Conservation (phyloP, 2,113 vertebrate genomes). For the Lipophrys pholis region DNA sequence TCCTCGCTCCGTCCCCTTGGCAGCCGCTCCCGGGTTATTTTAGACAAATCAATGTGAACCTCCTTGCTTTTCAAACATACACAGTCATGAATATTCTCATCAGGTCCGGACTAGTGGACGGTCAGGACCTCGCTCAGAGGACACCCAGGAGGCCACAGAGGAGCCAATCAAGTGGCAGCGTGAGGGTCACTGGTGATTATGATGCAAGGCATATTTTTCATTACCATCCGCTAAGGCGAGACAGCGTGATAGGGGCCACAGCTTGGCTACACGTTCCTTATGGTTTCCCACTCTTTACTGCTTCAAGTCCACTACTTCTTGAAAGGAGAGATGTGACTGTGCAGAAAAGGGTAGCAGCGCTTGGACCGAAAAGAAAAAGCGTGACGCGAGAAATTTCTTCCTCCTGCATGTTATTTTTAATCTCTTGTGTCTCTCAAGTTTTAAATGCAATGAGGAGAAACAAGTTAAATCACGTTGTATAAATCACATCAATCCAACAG, state of each 20-base stretch:
- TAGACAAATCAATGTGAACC: conserved; percentile 58
- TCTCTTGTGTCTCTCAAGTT: background rate
- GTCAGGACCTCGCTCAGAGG: conserved; percentile 73
- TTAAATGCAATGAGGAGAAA: background rate
- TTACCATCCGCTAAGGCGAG: conserved; percentile 64
- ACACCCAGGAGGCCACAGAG: conserved; percentile 57
- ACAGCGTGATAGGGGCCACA: conserved; percentile 59
- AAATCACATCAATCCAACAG: background rate
- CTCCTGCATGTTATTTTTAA: conserved; percentile 13
- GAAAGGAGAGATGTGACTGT: conserved; percentile 20
- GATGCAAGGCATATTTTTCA: conserved; percentile 71
- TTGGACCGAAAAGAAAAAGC: conserved; percentile 4
- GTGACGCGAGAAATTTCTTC: background rate
- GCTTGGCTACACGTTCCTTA: conserved; percentile 45
- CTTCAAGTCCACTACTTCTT: conserved; percentile 22
- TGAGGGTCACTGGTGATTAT: conserved; percentile 71
- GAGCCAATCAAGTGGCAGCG: conserved; percentile 64
- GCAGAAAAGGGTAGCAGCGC: conserved; percentile 8
- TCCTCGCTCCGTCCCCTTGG: conserved; percentile 9
- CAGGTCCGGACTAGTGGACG: conserved; percentile 52
- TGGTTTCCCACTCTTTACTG: conserved; percentile 23
- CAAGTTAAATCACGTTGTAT: background rate
- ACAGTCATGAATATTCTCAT: conserved; percentile 74
- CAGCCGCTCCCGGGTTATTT: conserved; percentile 48
- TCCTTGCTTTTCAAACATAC: conserved; percentile 48